These are phyloP conservation scores for Carlito syrichta DNA, from an alignment of 2,113 vertebrate species.

Conservation along the genomic window DNA sequence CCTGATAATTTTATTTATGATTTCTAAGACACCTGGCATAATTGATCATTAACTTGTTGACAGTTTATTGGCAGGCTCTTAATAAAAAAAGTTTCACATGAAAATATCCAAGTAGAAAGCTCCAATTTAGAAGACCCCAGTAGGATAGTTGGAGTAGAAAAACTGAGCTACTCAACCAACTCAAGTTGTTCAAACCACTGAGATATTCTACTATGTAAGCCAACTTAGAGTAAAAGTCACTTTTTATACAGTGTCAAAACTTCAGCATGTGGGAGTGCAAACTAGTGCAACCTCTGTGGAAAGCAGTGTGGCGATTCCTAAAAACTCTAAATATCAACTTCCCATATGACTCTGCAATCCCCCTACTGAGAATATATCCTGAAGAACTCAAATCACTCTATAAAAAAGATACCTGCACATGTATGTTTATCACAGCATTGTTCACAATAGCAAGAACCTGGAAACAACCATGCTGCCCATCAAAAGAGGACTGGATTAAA, in stretches of 20 bases:
- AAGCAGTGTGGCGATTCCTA: too few species aligned
- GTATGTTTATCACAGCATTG: too few species aligned
- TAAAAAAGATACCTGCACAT: too few species aligned
- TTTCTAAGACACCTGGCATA: not conserved
- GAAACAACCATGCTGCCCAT: too few species aligned
- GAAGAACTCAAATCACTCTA: too few species aligned
- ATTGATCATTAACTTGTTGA: not conserved
- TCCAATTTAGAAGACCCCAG: not conserved
- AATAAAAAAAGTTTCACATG: not conserved
- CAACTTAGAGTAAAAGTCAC: not conserved
- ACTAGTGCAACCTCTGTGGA: too few species aligned
- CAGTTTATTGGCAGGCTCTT: not conserved
- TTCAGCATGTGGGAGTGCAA: too few species aligned
- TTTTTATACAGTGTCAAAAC: not conserved
- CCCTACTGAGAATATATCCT: too few species aligned
- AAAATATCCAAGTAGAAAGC: not conserved
- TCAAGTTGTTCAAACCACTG: not conserved
- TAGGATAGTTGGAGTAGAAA: not conserved
- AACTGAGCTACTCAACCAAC: not conserved
- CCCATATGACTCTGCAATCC: too few species aligned
- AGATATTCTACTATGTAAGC: not conserved
- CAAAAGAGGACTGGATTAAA: too few species aligned
- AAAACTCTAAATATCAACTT: too few species aligned
- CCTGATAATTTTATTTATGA: not conserved
- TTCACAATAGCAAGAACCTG: too few species aligned